Conservation (phyloP, 1,140 invertebrate genomes). For the Scylla paramamosain region DNA sequence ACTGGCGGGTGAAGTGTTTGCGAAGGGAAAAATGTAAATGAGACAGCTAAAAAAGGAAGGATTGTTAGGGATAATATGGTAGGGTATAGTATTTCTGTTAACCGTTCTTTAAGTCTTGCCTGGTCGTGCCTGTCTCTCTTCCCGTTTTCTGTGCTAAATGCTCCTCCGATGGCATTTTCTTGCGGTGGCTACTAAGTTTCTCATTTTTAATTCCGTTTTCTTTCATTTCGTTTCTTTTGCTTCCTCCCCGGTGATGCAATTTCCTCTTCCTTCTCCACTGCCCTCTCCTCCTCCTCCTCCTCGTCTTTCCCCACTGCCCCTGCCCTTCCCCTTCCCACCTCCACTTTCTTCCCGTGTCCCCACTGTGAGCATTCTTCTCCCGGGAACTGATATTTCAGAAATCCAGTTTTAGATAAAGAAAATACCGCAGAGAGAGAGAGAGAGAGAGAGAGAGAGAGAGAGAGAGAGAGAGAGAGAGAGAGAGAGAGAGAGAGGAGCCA, state of each 20-base stretch:
- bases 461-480: constrained; percentile 8
- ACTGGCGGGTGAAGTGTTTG: no score
- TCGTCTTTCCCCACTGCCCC: not conserved
- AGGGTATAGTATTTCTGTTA: no score
- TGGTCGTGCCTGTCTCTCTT: not conserved
- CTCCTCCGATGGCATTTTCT: not conserved
- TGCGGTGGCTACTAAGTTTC: not conserved
- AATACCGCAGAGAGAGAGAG: not conserved
- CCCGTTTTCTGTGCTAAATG: not conserved
- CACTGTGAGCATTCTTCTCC: no score
- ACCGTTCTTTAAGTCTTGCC: no score
- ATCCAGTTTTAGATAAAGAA: not conserved
- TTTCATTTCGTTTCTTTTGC: not conserved
- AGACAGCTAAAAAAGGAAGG: no score
- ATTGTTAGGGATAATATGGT: no score
- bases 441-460: not conserved
- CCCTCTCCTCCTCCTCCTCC: not conserved
- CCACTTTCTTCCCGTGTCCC: not conserved
- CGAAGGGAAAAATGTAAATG: no score
- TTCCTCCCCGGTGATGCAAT: not conserved
- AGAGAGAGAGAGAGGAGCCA: not conserved
- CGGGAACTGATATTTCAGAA: not conserved
- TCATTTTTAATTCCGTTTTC: not conserved
- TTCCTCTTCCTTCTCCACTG: not conserved
- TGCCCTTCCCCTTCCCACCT: not conserved